Evolutionary conservation across 1,140 invertebrate genomes (phyloP), one percentile per base, ranked within the genome.

Genomic region (Alviniconcha marisindica): DNA sequence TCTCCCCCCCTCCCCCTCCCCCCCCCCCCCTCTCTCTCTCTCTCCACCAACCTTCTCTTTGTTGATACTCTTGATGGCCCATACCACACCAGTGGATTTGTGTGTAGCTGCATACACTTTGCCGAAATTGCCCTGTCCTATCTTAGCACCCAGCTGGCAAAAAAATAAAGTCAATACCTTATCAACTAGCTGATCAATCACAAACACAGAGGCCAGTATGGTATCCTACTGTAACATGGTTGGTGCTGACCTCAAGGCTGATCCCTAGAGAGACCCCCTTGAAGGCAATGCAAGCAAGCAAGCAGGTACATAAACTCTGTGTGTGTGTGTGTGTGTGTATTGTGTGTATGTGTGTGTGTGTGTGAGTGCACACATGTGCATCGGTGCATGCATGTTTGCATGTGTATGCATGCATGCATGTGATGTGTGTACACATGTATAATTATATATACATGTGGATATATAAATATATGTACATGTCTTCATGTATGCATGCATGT

Each of bases 41-140:
- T 24, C 56, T 5, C 56, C 56, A 24, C 56, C 10, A 24, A 94
- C 94, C 89, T 94, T 93, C 86, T 93, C 92, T 89, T 94, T 95
- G 84, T 93, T 92, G 40, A 95, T 91, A 40, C 93, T 92, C 91
- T 95, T 95, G 83, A 95, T 94, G 7, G 94, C 94, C 93, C 94
- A 94, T 48, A 88, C 84, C 74, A 89, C 86, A 3, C 87, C 88
- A 7, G 90, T 93, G 14, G 86, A 83, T 80, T 89, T 93, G 81
- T 94, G 92, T 42, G 84, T 89, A 0, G 93, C 94, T 81, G 92
- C 84, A 78, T 93, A 90, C 12, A 95, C 94, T 79, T 93, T 93
- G 12, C 94, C 94, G 87, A 94, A 95, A 80, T 91, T 92, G 36
- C 94, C 94, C 84, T 94, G 92, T 4, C 94, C 94, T 15, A 95